These are phyloP conservation scores for Porites lutea DNA, from an alignment of 64 coral and sea anemone species.

Conservation along the genomic window DNA sequence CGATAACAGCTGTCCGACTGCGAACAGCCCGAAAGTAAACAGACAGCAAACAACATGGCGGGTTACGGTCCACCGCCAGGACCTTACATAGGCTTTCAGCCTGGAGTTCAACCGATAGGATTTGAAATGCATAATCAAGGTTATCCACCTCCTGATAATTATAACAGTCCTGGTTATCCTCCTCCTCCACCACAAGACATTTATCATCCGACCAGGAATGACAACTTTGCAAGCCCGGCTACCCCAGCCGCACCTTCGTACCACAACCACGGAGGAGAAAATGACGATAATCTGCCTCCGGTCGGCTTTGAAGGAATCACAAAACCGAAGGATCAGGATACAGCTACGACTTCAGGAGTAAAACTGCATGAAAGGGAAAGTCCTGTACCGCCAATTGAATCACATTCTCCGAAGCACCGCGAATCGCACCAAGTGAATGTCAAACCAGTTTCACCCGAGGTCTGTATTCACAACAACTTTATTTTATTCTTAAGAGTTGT, in stretches of 20 bases:
- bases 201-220: constrained; percentile 26
- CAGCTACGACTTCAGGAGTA: constrained; percentile 47
- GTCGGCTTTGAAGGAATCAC: constrained; percentile 62
- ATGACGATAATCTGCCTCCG: constrained; percentile 29
- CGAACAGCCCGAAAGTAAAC: background rate
- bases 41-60: constrained; percentile 63
- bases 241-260: constrained; percentile 27
- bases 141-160: constrained; percentile 1
- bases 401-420: too few relatives aligned
- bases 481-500: background rate
- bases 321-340: background rate
- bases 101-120: constrained; percentile 42
- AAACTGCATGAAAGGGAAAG: constrained; percentile 7
- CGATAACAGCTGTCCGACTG: background rate
- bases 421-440: background rate
- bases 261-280: constrained; percentile 23
- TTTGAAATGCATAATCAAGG: constrained; percentile 54
- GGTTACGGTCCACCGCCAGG: constrained; percentile 41
- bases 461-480: background rate
- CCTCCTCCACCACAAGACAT: constrained; percentile 25
- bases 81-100: constrained; percentile 35
- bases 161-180: constrained; percentile 23
- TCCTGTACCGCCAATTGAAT: background rate
- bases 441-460: background rate
- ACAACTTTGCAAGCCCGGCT: constrained; percentile 5